Evolutionary conservation across 2,888 invertebrate species (phyloP), one percentile per base, ranked within the genome.

Genomic region (Lithophane ornitopus): DNA sequence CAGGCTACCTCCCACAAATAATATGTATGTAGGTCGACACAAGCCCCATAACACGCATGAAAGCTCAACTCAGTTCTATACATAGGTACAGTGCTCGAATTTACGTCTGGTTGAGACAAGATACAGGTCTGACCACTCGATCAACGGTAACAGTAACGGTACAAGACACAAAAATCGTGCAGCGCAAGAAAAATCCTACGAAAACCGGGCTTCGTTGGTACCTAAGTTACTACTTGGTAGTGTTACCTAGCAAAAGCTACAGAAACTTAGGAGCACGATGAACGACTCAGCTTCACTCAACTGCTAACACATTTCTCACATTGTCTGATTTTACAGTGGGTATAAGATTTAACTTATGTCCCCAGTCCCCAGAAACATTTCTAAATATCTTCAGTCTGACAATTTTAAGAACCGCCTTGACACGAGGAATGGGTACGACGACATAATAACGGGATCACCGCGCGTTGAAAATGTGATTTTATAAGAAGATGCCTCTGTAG

Each of bases 61-160:
- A 87, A 88, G 79, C 82, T 88, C 75, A 80, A 85, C 80, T 87
- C 76, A 56, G 74, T 82, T 88, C 84, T 89, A 88, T 89, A 89
- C 76, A 85, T 90, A 89, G 82, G 85, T 83, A 89, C 80, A 74
- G 81, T 92, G 93, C 91, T 92, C 93, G 92, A 93, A 93, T 94
- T 94, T 94, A 92, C 89, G 91, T 91, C 88, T 91, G 91, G 89
- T 89, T 90, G 90, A 93, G 90, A 93, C 92, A 92, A 93, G 94
- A 95, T 95, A 95, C 95, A 94, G 93, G 96, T 96, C 94, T 91
- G 94, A 94, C 95, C 92, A 95, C 93, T 94, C 90, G 93, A 91
- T 91, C 92, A 96, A 96, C 96, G 95, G 96, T 95, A 95, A 93
- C 93, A 88, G 90, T 96, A 96, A 96, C 96, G 95, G 96, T 94